Base-by-base conservation (phyloP, 2,797 vertebrate genomes). In the Girardinus metallicus region DNA sequence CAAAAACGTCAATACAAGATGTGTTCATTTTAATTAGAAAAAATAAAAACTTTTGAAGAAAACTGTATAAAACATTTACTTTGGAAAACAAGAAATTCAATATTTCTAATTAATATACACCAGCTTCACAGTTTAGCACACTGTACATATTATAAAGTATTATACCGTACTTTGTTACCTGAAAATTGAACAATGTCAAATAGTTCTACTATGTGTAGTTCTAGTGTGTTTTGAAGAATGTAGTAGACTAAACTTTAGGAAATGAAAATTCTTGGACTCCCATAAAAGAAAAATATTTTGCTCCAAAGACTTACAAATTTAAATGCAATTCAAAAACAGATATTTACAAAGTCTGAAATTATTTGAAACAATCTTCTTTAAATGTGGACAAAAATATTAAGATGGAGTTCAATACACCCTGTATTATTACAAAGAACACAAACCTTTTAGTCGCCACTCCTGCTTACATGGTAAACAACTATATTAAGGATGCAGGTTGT, bases 11-110 rank as follows among this genome's bases (percentile, higher is more conserved):
- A 68, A 9, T 80, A 85, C 39, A 75, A 75, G 57, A 71, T 73
- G 39, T 79, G 62, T 9, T 81, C 10, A 74, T 89, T 94, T 95
- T 93, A 91, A 93, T 94, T 84, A 81, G 79, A 78, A 90, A 85
- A 90, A 87, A 85, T 83, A 94, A 91, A 93, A 80, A 79, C 53
- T 39, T 89, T 73, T 88, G 46, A 83, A 79, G 74, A 18, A 15
- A 83, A 90, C 81, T 92, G 80, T 93, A 94, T 90, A 93, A 84
- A 84, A 79, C 29, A 85, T 89, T 87, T 79, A 90, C 81, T 75
- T 49, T 81, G 53, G 55, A 84, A 51, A 31, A 80, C 71, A 78
- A 51, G 7, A 86, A 84, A 73, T 44, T 71, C 0, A 12, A 75
- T 10, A 78, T 36, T 68, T 68, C 10, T 3, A 51, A 44, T 34